Evolutionary conservation across 2,888 invertebrate genomes (phyloP).

Genomic region (Chironomus riparius): DNA sequence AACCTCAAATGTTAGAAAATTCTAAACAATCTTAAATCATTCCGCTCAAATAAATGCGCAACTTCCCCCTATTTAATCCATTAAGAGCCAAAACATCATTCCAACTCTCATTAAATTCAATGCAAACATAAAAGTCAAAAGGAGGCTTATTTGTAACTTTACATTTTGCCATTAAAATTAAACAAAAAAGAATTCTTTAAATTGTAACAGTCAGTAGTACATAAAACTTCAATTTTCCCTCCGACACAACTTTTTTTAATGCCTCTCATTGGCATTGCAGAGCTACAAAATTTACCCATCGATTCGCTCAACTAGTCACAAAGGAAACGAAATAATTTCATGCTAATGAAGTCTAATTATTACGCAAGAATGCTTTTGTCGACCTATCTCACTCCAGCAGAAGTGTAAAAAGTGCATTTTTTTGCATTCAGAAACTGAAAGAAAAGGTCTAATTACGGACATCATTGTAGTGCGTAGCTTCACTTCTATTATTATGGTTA

Average conservation of each 20-base stretch:
- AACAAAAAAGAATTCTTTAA: neutral
- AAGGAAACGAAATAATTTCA: conserved; percentile 25
- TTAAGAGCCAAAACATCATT: neutral
- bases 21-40: too few species aligned
- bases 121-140: conserved; percentile 4
- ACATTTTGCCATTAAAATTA: neutral
- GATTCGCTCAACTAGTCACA: conserved; percentile 13
- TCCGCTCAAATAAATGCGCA: too few species aligned
- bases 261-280: neutral
- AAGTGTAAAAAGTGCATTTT: conserved; percentile 16
- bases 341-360: conserved; percentile 27
- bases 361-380: conserved; percentile 22
- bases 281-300: neutral
- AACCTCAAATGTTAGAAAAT: too few species aligned
- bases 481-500: neutral
- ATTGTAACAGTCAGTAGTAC: too few species aligned
- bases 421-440: neutral
- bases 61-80: neutral
- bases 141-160: neutral
- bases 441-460: neutral
- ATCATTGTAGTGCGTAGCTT: neutral
- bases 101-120: neutral
- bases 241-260: neutral
- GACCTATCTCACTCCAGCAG: neutral
- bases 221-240: too few species aligned